Evolutionary conservation across 1,140 invertebrate species (phyloP), one percentile per base, ranked within the genome.

Genomic region (Listronotus bonariensis): DNA sequence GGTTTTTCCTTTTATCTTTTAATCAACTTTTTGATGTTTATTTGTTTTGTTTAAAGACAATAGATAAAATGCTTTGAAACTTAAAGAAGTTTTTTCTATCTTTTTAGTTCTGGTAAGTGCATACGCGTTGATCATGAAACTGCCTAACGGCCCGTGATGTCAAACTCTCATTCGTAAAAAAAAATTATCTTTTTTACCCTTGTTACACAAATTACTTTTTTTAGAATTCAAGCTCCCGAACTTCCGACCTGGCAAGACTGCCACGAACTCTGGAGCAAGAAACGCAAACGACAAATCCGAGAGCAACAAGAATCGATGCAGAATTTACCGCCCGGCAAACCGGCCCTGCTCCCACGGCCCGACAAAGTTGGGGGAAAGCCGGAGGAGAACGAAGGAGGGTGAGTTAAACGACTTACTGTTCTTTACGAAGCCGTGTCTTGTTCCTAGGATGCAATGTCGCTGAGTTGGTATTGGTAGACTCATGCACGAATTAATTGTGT

Each of bases 191-290:
- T n/a, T n/a, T n/a, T n/a, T n/a, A n/a, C n/a, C n/a, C n/a, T n/a
- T n/a, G n/a, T n/a, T n/a, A n/a, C n/a, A n/a, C n/a, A 26, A 26
- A 26, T 5, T 53, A 32, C 32, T 63, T 69, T 65, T 65, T 74
- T 80, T 80, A 95, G 93, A 79, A 92, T 93, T 88, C 84, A 87
- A 57, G 87, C 86, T 14, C 90, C 91, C 10, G 85, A 91, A 73
- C 78, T 98, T 65, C 97, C 97, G 0, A 92, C 89, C 26, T 94
- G 94, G 88, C 97, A 99, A 83, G 97, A 99, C 82, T 99, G 97
- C 80, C 97, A 99, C 82, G 97, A 99, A 81, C 84, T 99, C 73
- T 99, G 97, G 97, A 96, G 93, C 71, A 99, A 99, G 80, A 93
- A 93, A 77, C 85, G 92, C 38, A 85, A 92, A 72, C 81, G 88